Base-by-base conservation (phyloP, 2,888 invertebrate species). In the Mythimna impura region DNA sequence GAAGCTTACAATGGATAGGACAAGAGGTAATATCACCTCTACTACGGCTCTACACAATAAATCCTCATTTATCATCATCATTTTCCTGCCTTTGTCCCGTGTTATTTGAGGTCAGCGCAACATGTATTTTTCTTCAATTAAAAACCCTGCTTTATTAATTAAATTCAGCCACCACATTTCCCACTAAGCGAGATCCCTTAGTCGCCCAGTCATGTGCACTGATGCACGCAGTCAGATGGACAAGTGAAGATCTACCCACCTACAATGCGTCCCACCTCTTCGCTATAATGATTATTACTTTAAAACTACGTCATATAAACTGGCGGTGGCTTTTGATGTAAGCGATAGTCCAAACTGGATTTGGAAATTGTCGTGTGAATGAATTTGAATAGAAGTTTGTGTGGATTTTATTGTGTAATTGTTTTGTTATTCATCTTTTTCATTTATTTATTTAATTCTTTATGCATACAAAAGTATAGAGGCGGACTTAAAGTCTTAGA, bases 161-260 rank as follows among this genome's bases (percentile, higher is more conserved):
- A 58, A 66, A 68, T 69, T 64, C 17, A 61, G 63, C 63, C 12
- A 66, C 80, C 55, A 57, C 57, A 66, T 83, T 66, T 71, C n/a
- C 34, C 60, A 81, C 83, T 71, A 69, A 83, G 82, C 50, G 63
- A 77, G 34, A 30, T 66, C 70, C 87, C 86, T 88, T 85, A 91
- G 73, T 78, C 84, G 88, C 77, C 86, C 90, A 92, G 90, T 92
- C 93, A 91, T 92, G 93, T 93, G 93, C 89, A 93, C 90, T 91
- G 92, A 92, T 88, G 91, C 91, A 93, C 91, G 92, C 93, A 92
- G 90, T 90, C 91, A 91, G 89, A 91, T 91, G 91, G 91, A 89
- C 91, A 90, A 91, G 91, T 91, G 91, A 92, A 93, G 92, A 93
- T 92, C 91, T 90, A 93, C 89, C 92, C 90, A 91, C 92, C 93